These are phyloP conservation scores for Casuarius casuarius DNA, from an alignment of 2,113 vertebrate species.

Conservation along the genomic window DNA sequence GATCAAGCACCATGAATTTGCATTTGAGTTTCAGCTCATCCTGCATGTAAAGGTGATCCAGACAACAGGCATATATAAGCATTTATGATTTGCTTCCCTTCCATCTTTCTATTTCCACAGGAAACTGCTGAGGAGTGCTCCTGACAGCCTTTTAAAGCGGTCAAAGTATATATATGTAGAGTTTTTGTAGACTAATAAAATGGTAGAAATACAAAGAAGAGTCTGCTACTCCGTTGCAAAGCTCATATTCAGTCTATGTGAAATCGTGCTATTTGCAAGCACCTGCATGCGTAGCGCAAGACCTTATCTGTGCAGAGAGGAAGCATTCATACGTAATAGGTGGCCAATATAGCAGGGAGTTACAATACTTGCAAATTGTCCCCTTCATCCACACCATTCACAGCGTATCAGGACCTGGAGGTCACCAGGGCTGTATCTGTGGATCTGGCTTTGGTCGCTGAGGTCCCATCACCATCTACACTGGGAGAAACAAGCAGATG, in stretches of 20 bases:
- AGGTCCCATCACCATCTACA: not conserved
- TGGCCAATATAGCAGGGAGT: not conserved
- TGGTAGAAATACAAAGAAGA: not conserved
- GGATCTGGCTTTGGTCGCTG: not conserved
- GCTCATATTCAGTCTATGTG: not conserved
- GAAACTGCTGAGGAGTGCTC: not conserved
- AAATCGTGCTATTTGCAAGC: not conserved
- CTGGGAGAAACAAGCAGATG: not conserved
- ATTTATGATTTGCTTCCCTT: not conserved
- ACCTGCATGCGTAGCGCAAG: not conserved
- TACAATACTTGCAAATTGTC: not conserved
- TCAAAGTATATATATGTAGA: not conserved
- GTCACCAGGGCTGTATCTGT: not conserved
- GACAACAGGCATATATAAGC: not conserved
- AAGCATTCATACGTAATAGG: not conserved
- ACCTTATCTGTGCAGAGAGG: not conserved
- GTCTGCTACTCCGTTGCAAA: not conserved
- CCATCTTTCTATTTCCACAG: not conserved
- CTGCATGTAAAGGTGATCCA: not conserved
- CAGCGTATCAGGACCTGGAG: not conserved
- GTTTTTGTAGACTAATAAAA: not conserved
- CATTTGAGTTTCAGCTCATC: constrained; percentile 31
- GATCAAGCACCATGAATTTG: constrained; percentile 41
- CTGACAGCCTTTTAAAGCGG: not conserved
- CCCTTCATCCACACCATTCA: not conserved